Conservation (phyloP, 1,140 invertebrate species). For the Sminthurides bifidus region DNA sequence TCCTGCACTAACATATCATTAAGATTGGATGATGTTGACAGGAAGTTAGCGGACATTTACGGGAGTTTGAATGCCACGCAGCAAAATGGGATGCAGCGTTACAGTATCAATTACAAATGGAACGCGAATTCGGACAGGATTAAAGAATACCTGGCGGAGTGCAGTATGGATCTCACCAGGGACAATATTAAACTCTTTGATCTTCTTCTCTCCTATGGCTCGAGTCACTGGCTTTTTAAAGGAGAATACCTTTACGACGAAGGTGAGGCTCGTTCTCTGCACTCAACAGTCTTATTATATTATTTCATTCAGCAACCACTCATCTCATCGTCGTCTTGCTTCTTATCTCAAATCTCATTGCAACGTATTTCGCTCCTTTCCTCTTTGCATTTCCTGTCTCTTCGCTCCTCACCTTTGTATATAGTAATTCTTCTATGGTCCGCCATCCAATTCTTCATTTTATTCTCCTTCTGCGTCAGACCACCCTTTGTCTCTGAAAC, state of each 20-base stretch:
- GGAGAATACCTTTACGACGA: conserved; percentile 10
- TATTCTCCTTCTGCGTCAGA: too few species aligned
- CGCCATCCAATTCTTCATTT: too few species aligned
- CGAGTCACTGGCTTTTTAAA: conserved; percentile 9
- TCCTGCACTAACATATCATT: too few species aligned
- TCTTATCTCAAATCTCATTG: too few species aligned
- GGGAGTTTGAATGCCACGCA: conserved; percentile 11
- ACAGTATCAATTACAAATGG: conserved; percentile 25
- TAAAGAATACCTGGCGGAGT: conserved; percentile 21
- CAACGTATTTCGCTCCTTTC: too few species aligned
- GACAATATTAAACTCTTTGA: conserved; percentile 5
- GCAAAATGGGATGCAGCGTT: conserved; percentile 17
- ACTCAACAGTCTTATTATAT: too few species aligned
- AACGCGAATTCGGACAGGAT: conserved; percentile 12
- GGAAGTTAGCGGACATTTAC: conserved; percentile 25
- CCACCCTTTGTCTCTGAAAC: too few species aligned
- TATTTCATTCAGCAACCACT: too few species aligned
- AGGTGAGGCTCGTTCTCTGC: conserved; percentile 5
- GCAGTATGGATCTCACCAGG: conserved; percentile 12
- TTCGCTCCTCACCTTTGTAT: too few species aligned
- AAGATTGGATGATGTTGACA: conserved; percentile 6
- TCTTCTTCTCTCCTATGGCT: conserved; percentile 7
- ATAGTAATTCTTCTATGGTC: too few species aligned
- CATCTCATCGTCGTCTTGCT: too few species aligned
- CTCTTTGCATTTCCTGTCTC: too few species aligned